These are phyloP conservation scores for Eueides isabella DNA, from an alignment of 1,140 invertebrate species.

Conservation along the genomic window DNA sequence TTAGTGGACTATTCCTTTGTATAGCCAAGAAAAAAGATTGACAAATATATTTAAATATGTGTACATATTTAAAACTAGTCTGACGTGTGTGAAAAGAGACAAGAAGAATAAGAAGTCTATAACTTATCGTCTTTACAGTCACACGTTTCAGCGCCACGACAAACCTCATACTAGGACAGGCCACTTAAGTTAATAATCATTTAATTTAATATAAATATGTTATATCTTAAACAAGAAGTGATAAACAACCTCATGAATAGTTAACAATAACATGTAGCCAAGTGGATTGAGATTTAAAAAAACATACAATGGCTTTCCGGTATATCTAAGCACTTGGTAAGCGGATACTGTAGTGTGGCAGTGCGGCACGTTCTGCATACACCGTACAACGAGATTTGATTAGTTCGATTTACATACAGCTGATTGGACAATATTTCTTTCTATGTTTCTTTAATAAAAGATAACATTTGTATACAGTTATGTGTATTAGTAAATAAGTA, in stretches of 20 bases:
- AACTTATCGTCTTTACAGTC: too few species aligned
- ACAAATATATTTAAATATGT: too few species aligned
- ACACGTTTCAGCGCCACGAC: too few species aligned
- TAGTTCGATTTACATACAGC: constrained; percentile 46
- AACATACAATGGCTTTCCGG: constrained; percentile 13
- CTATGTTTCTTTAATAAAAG: too few species aligned
- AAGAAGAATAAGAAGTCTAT: too few species aligned
- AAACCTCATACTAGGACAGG: neutral
- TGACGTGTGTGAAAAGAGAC: too few species aligned
- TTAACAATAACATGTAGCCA: neutral
- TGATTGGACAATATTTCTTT: constrained; percentile 28
- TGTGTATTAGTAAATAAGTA: too few species aligned
- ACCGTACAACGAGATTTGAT: constrained; percentile 30
- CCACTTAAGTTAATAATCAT: neutral
- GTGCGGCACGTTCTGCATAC: constrained; percentile 44
- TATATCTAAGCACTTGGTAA: constrained; percentile 11
- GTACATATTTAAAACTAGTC: too few species aligned
- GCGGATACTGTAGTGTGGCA: constrained; percentile 27
- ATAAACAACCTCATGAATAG: constrained; percentile 1
- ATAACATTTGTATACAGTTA: too few species aligned
- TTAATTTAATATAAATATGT: neutral
- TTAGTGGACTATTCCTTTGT: too few species aligned
- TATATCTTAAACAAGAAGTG: neutral
- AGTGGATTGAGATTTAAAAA: constrained; percentile 17
- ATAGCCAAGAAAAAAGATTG: too few species aligned